These are phyloP conservation scores for Lepidostoma basale DNA, from an alignment of 1,140 invertebrate species.

Conservation along the genomic window DNA sequence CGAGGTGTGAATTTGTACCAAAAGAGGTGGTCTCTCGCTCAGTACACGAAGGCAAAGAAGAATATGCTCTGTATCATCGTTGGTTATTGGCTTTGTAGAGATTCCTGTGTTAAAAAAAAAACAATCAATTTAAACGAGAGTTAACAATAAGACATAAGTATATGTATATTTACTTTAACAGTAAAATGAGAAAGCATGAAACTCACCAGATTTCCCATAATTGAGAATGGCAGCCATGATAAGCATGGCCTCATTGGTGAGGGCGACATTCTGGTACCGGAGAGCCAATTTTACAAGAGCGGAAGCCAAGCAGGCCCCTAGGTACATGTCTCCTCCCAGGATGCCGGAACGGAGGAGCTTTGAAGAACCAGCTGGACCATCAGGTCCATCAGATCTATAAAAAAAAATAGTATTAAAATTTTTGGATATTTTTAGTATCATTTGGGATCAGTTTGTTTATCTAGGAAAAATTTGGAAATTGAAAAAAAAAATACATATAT, in stretches of 20 bases:
- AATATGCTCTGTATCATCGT: constrained; percentile 93
- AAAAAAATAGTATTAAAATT: background rate
- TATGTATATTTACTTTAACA: too few species aligned
- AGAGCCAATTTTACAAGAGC: constrained; percentile 91
- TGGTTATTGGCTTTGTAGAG: constrained; percentile 81
- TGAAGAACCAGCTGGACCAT: constrained; percentile 20
- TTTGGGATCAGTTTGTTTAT: too few species aligned
- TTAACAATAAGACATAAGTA: too few species aligned
- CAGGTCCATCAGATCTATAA: constrained; percentile 34
- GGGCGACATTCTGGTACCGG: constrained; percentile 55
- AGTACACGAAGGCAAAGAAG: constrained; percentile 82
- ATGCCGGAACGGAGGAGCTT: constrained; percentile 82
- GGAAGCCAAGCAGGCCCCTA: constrained; percentile 89
- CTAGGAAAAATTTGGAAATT: too few species aligned
- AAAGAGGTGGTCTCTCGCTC: constrained; percentile 73
- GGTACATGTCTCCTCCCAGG: constrained; percentile 95
- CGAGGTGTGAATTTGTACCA: constrained; percentile 78
- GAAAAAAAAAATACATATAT: too few species aligned
- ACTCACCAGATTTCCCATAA: constrained; percentile 70
- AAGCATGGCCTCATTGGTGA: constrained; percentile 61
- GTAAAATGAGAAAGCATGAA: background rate
- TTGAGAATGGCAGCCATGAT: constrained; percentile 78
- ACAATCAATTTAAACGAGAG: too few species aligned
- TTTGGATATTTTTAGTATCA: background rate
- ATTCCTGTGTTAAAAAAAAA: constrained; percentile 64